Conservation (phyloP, 2,113 vertebrate species). For the Serinus canaria region DNA sequence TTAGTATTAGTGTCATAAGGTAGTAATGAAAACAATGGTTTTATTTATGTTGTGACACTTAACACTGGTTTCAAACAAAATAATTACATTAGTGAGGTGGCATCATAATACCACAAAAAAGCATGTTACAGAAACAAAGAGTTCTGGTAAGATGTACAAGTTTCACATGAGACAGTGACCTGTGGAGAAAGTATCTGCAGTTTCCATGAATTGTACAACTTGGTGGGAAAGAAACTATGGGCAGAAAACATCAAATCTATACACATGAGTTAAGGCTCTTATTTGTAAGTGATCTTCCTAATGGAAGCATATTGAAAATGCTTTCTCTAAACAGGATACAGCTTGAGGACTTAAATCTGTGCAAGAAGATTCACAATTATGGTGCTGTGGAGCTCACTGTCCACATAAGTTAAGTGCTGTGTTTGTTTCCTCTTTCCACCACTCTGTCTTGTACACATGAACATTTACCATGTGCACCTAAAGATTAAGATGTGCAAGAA, state of each 20-base stretch:
- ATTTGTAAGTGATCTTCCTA: background rate
- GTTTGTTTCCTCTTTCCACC: background rate
- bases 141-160: background rate
- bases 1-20: background rate
- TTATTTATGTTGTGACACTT: constrained; percentile 27
- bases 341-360: background rate
- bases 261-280: background rate
- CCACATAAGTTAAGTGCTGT: background rate
- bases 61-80: constrained; percentile 20
- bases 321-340: background rate
- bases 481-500: background rate
- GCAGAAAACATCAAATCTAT: background rate
- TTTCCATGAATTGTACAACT: background rate
- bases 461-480: background rate
- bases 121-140: constrained; percentile 2
- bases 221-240: background rate
- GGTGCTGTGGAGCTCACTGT: background rate
- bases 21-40: background rate
- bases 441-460: background rate
- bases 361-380: background rate
- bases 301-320: background rate
- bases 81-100: constrained; percentile 19
- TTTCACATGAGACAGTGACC: background rate
- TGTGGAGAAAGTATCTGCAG: background rate
- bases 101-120: background rate